Evolutionary conservation across 2,113 vertebrate genomes (phyloP).

Genomic region (Ciconia stormi): DNA sequence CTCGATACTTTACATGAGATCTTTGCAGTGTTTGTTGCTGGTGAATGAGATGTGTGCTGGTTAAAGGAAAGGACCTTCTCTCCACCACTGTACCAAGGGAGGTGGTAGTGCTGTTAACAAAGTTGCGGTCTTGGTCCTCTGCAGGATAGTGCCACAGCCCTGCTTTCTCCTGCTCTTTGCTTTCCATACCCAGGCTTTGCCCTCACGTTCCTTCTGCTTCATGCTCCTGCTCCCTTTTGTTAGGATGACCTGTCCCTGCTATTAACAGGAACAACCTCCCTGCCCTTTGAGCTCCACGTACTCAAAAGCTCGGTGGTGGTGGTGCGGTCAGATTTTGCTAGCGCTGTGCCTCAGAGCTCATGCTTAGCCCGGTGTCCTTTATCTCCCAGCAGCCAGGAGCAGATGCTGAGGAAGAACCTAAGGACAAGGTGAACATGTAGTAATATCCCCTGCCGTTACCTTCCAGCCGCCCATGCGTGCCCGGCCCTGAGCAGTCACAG

Average conservation of each 20-base stretch:
- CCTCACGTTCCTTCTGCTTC: not conserved
- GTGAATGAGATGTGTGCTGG: not conserved
- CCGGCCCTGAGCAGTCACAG: not conserved
- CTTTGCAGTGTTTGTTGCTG: not conserved
- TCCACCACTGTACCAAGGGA: not conserved
- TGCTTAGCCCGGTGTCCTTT: not conserved
- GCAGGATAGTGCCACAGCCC: not conserved
- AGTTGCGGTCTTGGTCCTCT: not conserved
- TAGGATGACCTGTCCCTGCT: not conserved
- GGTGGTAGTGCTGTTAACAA: not conserved
- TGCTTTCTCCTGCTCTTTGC: not conserved
- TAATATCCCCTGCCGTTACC: fast-evolving
- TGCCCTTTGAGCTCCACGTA: not conserved
- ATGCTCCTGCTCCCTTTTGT: not conserved
- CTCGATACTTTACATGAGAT: fast-evolving
- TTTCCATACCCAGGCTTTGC: not conserved
- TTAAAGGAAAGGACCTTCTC: not conserved
- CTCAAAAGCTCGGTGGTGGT: not conserved
- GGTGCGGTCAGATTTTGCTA: not conserved
- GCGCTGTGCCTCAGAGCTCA: not conserved
- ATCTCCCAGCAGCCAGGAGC: not conserved
- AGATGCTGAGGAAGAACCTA: not conserved
- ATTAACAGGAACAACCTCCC: not conserved
- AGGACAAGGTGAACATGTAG: not conserved
- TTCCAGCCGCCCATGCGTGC: fast-evolving